A percentile compares a stretch with the other conserved stretches of the same genome.
Conservation (phyloP, 2,888 invertebrate species). For the Sericinus montela region DNA sequence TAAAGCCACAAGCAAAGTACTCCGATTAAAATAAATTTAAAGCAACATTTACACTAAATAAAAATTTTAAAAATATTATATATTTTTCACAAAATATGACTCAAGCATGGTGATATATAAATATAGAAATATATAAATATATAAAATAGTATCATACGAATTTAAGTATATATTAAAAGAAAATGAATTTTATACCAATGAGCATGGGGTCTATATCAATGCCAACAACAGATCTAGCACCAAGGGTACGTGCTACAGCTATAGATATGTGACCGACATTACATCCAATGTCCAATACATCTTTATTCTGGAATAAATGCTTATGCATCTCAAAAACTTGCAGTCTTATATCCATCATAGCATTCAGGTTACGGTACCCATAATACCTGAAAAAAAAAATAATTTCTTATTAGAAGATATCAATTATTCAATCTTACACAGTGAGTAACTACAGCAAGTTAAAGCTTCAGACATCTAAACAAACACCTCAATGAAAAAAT, state of each 20-base stretch:
- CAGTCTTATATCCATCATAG: conserved; percentile 90
- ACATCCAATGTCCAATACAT: conserved; percentile 97
- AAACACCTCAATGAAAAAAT: no score
- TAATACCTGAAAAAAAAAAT: conserved; percentile 84
- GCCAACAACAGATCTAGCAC: conserved; percentile 92
- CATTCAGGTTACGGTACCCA: conserved; percentile 93
- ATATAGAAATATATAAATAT: neutral
- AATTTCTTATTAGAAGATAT: neutral
- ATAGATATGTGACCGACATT: conserved; percentile 98
- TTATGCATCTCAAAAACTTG: conserved; percentile 87
- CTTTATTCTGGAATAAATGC: conserved; percentile 92
- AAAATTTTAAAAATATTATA: no score
- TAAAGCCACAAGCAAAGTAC: no score
- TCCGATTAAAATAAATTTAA: no score
- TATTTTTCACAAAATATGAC: no score
- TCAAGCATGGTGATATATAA: no score
- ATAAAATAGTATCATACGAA: neutral
- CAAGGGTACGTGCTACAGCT: conserved; percentile 90
- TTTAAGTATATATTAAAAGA: neutral
- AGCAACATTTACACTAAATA: no score
- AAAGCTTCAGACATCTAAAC: no score
- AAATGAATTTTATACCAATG: conserved; percentile 71
- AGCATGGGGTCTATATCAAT: conserved; percentile 96
- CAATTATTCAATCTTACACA: neutral
- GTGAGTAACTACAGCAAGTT: no score